Conservation (phyloP, 2,888 invertebrate genomes). For the Isotomurus palustris region DNA sequence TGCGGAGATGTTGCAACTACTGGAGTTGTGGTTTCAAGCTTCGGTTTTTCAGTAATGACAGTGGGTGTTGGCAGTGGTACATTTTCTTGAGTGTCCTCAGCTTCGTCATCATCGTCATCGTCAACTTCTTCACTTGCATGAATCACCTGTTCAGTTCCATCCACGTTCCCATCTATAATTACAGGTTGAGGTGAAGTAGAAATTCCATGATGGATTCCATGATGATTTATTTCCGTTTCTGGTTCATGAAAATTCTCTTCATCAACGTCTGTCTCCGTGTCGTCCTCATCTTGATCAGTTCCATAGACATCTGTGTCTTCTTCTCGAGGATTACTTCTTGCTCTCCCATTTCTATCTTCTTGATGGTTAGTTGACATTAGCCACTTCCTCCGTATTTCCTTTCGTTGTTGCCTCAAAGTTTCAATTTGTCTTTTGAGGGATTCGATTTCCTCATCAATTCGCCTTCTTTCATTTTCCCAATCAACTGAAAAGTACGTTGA, state of each 20-base stretch:
- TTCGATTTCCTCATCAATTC: constrained; percentile 44
- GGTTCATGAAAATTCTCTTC: neutral
- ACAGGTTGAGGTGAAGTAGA: too few relatives aligned
- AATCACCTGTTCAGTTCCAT: constrained; percentile 17
- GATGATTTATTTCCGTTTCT: too few relatives aligned
- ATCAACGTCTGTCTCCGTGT: neutral
- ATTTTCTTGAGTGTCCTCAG: constrained; percentile 1
- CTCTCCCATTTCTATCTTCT: constrained; percentile 9
- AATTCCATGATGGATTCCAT: too few relatives aligned
- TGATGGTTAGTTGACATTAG: neutral
- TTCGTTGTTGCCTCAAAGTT: constrained; percentile 32
- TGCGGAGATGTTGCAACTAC: too few relatives aligned
- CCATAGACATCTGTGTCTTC: neutral
- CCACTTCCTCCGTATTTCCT: constrained; percentile 35
- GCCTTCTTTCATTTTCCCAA: constrained; percentile 39
- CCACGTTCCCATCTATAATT: too few relatives aligned
- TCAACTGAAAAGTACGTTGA: constrained; percentile 14
- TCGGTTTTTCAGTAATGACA: too few relatives aligned
- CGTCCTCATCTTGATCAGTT: neutral
- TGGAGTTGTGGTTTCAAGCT: too few relatives aligned
- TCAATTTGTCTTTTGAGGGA: constrained; percentile 37
- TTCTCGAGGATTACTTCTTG: neutral
- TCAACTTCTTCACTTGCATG: constrained; percentile 44
- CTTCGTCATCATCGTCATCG: constrained; percentile 35
- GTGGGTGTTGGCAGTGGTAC: too few relatives aligned